These are phyloP conservation scores for Brachionus rubens DNA, from an alignment of 1,140 invertebrate genomes.

Conservation along the genomic window DNA sequence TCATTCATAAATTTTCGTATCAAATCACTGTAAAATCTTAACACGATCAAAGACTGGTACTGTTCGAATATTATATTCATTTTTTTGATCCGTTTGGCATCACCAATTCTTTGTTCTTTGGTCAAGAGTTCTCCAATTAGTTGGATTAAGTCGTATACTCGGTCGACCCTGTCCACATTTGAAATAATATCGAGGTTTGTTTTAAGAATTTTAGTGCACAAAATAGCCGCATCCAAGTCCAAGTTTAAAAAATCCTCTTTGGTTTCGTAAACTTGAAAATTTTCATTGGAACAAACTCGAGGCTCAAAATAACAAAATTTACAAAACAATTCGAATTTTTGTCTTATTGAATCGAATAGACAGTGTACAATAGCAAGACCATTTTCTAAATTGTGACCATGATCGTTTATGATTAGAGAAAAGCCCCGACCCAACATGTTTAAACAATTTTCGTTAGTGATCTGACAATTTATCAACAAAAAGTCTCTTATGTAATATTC, in stretches of 20 bases:
- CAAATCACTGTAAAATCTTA: conserved; percentile 1
- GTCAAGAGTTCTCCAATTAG: not conserved
- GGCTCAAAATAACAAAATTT: conserved; percentile 4
- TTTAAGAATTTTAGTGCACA: not conserved
- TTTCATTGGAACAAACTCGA: not conserved
- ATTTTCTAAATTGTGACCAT: not conserved
- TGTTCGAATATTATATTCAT: not conserved
- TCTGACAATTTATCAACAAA: conserved; percentile 7
- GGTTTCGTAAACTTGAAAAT: not conserved
- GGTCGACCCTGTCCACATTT: not conserved
- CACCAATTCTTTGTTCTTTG: not conserved
- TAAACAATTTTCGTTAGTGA: not conserved
- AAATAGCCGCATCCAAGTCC: not conserved
- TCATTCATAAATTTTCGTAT: not conserved
- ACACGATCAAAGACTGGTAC: not conserved
- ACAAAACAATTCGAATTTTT: not conserved
- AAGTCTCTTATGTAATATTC: conserved; percentile 13
- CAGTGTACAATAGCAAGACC: not conserved
- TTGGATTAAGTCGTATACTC: not conserved
- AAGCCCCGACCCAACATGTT: not conserved
- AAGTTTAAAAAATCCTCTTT: not conserved
- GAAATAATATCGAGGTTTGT: not conserved
- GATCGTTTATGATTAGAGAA: not conserved
- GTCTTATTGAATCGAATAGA: not conserved
- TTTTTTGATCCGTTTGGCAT: no score